Conservation (phyloP, 2,888 invertebrate genomes). For the Himalopsyche japonica region DNA sequence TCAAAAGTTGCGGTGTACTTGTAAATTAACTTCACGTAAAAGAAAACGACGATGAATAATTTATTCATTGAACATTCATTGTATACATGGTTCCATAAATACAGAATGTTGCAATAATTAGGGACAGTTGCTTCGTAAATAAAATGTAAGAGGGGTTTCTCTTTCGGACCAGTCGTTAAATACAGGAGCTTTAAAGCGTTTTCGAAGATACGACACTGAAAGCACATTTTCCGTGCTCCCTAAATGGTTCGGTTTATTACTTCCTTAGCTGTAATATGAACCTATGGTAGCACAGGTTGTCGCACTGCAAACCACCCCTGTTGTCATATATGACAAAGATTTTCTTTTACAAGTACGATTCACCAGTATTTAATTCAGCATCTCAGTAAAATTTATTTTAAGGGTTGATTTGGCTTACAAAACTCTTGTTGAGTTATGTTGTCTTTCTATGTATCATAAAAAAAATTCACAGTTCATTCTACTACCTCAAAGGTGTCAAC, state of each 20-base stretch:
- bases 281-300: background rate
- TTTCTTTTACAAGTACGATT: background rate
- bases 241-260: conserved; percentile 37
- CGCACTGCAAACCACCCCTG: background rate
- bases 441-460: background rate
- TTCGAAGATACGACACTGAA: conserved; percentile 6
- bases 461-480: background rate
- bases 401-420: background rate
- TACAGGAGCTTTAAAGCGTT: background rate
- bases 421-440: background rate
- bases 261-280: conserved; percentile 23
- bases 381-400: background rate
- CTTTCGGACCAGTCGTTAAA: background rate
- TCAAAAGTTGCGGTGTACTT: too few relatives aligned
- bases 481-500: too few relatives aligned
- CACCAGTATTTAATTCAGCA: background rate
- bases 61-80: too few relatives aligned
- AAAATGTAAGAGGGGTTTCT: background rate
- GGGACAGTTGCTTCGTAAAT: background rate
- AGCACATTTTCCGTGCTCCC: conserved; percentile 13
- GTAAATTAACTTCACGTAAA: too few relatives aligned
- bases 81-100: too few relatives aligned
- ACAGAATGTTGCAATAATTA: background rate
- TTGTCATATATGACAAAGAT: background rate
- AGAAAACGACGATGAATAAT: too few relatives aligned